phyloP scores from a whole-genome alignment of 2,113 vertebrate genomes.

The Myiopsitta monachus region DNA sequence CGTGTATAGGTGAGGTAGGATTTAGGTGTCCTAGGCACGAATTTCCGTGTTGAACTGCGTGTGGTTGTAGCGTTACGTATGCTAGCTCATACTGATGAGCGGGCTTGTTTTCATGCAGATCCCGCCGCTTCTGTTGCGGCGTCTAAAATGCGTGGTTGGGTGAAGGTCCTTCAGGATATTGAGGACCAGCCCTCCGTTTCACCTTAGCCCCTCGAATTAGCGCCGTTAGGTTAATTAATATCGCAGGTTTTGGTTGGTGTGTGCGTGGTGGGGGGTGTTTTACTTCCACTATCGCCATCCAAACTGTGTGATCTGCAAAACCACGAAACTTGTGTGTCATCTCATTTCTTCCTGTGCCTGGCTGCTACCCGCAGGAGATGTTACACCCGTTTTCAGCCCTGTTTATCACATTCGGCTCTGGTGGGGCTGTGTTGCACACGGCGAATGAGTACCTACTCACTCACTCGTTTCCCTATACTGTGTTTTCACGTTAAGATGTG shows the following conservation, averaged over 20 bases:
- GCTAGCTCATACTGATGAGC: not conserved
- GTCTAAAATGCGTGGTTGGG: not conserved
- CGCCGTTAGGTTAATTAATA: fast-evolving
- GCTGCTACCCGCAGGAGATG: not conserved
- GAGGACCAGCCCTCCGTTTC: not conserved
- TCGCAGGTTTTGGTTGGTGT: not conserved
- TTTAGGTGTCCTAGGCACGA: not conserved
- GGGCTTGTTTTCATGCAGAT: not conserved
- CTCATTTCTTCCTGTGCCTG: not conserved
- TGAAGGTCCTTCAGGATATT: not conserved
- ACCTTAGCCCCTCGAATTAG: not conserved
- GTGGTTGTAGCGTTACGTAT: not conserved
- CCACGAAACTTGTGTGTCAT: not conserved
- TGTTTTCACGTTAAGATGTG: not conserved
- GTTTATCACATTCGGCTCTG: not conserved
- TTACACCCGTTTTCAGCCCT: not conserved
- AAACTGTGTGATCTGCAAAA: not conserved
- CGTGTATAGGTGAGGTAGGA: fast-evolving
- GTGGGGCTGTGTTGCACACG: not conserved
- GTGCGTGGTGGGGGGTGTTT: not conserved
- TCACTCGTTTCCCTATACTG: not conserved
- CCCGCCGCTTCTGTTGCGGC: not conserved
- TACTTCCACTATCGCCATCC: fast-evolving
- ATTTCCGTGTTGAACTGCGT: not conserved
- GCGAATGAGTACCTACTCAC: not conserved